Base-by-base conservation (phyloP, 2,113 vertebrate genomes). In the Puffinus mauretanicus region DNA sequence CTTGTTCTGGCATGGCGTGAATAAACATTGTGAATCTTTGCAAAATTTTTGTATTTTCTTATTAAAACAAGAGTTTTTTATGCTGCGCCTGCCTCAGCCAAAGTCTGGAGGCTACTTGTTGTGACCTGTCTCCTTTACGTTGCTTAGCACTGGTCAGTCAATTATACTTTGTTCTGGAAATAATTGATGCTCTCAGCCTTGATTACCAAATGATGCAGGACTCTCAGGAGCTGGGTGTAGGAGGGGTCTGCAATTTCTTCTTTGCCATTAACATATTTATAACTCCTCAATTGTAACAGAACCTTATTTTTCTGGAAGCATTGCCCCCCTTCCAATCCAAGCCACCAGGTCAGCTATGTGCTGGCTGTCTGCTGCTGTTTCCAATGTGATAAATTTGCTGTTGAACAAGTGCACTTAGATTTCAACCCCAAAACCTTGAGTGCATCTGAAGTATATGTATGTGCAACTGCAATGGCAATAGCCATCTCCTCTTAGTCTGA, bases 271-370 rank as follows among this genome's bases (percentile, higher is more conserved):
- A 32, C 7, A 10, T 42, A 15, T 79, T 71, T 54, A 13, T 61
- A 73, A 69, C 26, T 51, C 52, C 40, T 49, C 16, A 57, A 69
- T 2, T 66, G 46, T 10, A 78, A 40, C 54, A 70, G 69, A 70
- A 57, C 29, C 26, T 82, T 1, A 1, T 81, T 87, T 73, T 65
- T 38, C 30, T 81, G 84, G 49, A 65, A 77, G 22, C 36, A 15
- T 1, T 89, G 12, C 1, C 14, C 7, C 9, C 2, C 15, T 80
- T 30, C 14, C 67, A 67, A 0, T 26, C 30, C 65, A 66, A 3
- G 34, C 42, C 30, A 65, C 9, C n/a, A 34, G 22, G n/a, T 34
- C 71, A 94, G 52, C 32, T 80, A 20, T 1, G 5, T 40, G 69
- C 57, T 77, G 44, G 5, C 60, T 52, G 42, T 0, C 46, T 44